Evolutionary conservation across 2,113 vertebrate genomes (phyloP), one percentile per base, ranked within the genome.

Genomic region (Entomyzon cyanotis): DNA sequence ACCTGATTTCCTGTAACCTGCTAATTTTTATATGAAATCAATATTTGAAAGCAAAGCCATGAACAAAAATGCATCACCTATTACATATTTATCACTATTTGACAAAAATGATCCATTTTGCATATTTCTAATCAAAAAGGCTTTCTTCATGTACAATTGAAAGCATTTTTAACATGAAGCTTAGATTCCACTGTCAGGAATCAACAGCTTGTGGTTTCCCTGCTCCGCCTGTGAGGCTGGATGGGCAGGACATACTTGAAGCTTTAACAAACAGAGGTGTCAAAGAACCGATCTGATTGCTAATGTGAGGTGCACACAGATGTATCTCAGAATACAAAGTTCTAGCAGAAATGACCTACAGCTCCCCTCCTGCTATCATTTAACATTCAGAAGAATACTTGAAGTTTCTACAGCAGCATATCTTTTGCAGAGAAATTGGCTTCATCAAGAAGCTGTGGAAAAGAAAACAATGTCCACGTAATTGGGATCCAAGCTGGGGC

Each of bases 231-330:
- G 14, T 17, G 12, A 87, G 33, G 9, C 1, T 53, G 1, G 55
- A 47, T 3, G 0, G 7, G 3, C 5, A 63, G 12, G 8, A 30
- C 4, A 56, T 27, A 3, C 44, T 39, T 46, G 25, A n/a, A 53
- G 7, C 14, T 56, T 64, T 50, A 80, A 37, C 12, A 50, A 86
- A 31, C 9, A 42, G 7, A 39, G 2, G 4, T 9, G 3, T 17
- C 56, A 23, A 70, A 82, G 16, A 46, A 28, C 8, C 4, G 27
- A 3, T 12, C 21, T 53, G 10, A 65, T 70, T 73, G 56, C 8
- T 27, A 39, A 49, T 4, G 1, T 7, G 12, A 68, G 15, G 21
- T 15, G 4, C 13, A 49, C 31, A 19, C 3, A 49, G 8, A 7
- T 12, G 0, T 22, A 19, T 17, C 21, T 73, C 44, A 44, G 42